These are phyloP conservation scores for Campopleginae sp. DNA, from an alignment of 2,888 invertebrate species.

Conservation along the genomic window DNA sequence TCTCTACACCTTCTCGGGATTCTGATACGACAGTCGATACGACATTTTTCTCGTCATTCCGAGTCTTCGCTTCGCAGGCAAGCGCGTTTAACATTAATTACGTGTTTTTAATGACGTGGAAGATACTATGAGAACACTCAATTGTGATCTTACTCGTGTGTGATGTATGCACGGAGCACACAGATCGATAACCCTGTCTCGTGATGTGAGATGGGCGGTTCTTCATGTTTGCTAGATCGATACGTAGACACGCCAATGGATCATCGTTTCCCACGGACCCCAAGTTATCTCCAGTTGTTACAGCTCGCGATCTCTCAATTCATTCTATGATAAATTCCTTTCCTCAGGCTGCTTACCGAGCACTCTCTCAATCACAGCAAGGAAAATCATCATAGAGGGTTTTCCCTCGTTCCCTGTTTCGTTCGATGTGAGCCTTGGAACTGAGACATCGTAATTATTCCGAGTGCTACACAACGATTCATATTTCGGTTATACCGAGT, in stretches of 20 bases:
- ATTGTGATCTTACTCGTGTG: constrained; percentile 55
- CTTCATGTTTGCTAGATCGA: constrained; percentile 52
- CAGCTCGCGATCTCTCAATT: constrained; percentile 78
- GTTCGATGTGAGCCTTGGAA: background rate
- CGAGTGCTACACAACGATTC: background rate
- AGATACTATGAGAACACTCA: constrained; percentile 70
- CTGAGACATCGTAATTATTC: background rate
- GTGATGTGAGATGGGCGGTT: constrained; percentile 47
- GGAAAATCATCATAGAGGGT: background rate
- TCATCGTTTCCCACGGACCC: constrained; percentile 83
- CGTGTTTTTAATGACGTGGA: constrained; percentile 83
- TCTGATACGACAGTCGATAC: constrained; percentile 47
- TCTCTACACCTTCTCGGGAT: constrained; percentile 10
- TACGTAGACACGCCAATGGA: constrained; percentile 72
- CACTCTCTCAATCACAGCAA: constrained; percentile 12
- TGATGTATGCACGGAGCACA: constrained; percentile 39
- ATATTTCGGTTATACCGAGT: background rate
- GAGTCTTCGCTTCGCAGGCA: constrained; percentile 45
- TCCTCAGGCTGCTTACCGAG: constrained; percentile 25
- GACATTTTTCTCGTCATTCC: constrained; percentile 60
- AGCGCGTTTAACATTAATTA: constrained; percentile 81
- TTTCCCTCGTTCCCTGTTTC: background rate
- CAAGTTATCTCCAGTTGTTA: constrained; percentile 66
- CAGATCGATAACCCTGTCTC: constrained; percentile 13
- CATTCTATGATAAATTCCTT: constrained; percentile 60